These are phyloP conservation scores for Passer montanus DNA, from an alignment of 2,113 vertebrate species.

Conservation along the genomic window DNA sequence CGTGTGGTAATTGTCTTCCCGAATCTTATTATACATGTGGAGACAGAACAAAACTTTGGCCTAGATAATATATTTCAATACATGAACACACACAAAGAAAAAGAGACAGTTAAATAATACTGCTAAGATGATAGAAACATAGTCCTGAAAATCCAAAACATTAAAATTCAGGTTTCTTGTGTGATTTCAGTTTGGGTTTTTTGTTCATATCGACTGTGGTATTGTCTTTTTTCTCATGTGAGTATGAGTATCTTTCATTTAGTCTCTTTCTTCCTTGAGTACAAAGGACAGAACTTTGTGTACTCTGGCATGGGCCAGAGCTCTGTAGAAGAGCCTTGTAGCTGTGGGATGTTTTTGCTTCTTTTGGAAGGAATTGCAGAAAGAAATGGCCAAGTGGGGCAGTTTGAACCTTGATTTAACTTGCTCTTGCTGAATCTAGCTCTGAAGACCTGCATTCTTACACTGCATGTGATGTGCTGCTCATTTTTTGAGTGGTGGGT, in stretches of 20 bases:
- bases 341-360: background rate
- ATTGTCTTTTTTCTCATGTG: background rate
- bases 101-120: background rate
- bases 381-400: background rate
- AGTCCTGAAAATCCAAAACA: background rate
- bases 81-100: background rate
- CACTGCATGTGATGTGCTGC: rapidly evolving
- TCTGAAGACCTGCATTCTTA: background rate
- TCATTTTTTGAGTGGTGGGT: background rate
- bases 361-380: background rate
- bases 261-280: background rate
- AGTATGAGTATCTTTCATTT: background rate
- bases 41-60: background rate
- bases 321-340: background rate
- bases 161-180: background rate
- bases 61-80: background rate
- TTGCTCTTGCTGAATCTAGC: background rate
- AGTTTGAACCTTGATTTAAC: background rate
- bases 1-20: background rate
- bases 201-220: background rate
- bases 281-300: background rate
- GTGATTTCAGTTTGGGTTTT: background rate
- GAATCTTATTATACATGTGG: background rate
- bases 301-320: background rate
- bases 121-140: background rate